phyloP scores from a whole-genome alignment of 2,797 vertebrate species.

The Typhlichthys eigenmanni region DNA sequence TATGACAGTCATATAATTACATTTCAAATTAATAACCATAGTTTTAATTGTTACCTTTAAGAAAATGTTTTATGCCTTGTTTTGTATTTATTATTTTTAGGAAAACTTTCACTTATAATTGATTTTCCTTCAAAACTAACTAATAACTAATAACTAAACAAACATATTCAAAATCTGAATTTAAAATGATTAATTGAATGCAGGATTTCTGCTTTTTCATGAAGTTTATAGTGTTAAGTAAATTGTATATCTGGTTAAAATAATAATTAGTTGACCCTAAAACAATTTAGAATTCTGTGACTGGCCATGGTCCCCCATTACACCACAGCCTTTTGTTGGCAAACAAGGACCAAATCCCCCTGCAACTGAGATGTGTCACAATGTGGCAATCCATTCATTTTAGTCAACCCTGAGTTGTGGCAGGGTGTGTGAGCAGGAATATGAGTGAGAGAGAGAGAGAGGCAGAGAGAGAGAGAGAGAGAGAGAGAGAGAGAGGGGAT shows the following conservation, averaged over 20 bases:
- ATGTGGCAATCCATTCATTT: conserved; percentile 1
- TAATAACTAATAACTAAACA: background rate
- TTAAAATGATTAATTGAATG: conserved; percentile 13
- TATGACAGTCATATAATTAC: conserved; percentile 17
- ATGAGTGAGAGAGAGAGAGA: conserved; percentile 4
- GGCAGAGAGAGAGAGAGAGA: conserved; percentile 18
- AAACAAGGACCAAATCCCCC: conserved; percentile 73
- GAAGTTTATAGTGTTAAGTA: conserved; percentile 43
- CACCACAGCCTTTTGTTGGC: conserved; percentile 78
- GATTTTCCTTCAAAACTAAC: too few species aligned
- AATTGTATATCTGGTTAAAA: conserved; percentile 75
- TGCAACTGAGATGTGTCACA: background rate
- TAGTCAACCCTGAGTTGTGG: background rate
- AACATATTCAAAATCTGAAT: conserved; percentile 12
- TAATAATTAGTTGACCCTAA: conserved; percentile 81
- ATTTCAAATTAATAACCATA: conserved; percentile 22
- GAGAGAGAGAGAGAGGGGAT: conserved; percentile 53
- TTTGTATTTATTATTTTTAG: too few species aligned
- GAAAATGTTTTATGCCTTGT: too few species aligned
- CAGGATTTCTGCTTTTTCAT: conserved; percentile 32
- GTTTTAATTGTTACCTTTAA: too few species aligned
- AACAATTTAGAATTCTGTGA: conserved; percentile 85
- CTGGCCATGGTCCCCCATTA: conserved; percentile 73
- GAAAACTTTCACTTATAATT: too few species aligned
- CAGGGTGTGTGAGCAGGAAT: background rate